These are phyloP conservation scores for Gonioctena quinquepunctata DNA, from an alignment of 1,140 invertebrate species.

Conservation along the genomic window DNA sequence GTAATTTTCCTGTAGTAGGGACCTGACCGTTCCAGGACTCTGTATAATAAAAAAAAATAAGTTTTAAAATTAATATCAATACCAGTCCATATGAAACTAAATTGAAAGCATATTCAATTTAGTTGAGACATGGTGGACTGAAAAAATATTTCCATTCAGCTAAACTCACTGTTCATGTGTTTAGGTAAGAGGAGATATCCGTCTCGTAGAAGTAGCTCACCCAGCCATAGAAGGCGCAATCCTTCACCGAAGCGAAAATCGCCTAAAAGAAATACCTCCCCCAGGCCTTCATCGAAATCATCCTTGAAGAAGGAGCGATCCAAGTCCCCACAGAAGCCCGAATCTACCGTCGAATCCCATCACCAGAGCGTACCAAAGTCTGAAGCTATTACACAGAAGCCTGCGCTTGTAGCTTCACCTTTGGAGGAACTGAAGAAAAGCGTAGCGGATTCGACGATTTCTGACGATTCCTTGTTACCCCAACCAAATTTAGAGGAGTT, in stretches of 20 bases:
- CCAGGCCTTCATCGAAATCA: conserved; percentile 17
- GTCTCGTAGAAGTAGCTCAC: conserved; percentile 24
- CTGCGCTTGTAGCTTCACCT: conserved; percentile 33
- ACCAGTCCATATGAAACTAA: no score
- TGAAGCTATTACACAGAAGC: not conserved
- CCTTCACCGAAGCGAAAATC: conserved; percentile 23
- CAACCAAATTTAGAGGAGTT: conserved; percentile 22
- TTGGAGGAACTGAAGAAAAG: conserved; percentile 52
- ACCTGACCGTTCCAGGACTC: no score
- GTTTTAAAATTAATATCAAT: no score
- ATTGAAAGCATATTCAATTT: no score
- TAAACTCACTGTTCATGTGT: no score
- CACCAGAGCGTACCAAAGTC: not conserved
- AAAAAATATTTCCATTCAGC: no score
- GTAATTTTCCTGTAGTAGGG: no score
- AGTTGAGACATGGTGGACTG: no score
- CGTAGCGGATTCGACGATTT: conserved; percentile 59
- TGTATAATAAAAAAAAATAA: no score
- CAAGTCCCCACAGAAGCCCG: not conserved
- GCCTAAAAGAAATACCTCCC: conserved; percentile 15
- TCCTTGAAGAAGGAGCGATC: not conserved
- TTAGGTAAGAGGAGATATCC: conserved; percentile 16
- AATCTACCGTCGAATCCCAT: not conserved
- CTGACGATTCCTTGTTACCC: conserved; percentile 56
- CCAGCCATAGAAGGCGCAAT: conserved; percentile 19